Evolutionary conservation across 2,113 vertebrate genomes (phyloP).

Genomic region (Callorhinus ursinus): DNA sequence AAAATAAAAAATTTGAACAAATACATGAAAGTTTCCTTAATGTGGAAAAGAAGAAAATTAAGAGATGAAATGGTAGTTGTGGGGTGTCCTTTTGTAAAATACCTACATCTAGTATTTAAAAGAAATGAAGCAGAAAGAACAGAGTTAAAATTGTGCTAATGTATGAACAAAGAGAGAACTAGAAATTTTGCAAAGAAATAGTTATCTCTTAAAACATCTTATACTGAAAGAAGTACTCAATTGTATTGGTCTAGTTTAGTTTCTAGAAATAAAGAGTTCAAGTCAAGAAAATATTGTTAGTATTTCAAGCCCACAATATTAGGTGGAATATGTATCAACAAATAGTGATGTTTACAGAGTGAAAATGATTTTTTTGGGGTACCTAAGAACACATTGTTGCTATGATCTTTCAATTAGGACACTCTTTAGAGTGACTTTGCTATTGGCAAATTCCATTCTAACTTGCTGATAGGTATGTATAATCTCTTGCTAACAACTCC

Average conservation of each 20-base stretch:
- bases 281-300: not conserved
- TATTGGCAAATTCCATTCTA: not conserved
- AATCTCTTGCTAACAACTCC: not conserved
- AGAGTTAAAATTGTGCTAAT: not conserved
- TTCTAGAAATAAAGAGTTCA: conserved; percentile 2
- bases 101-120: not conserved
- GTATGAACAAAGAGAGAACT: not conserved
- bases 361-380: not conserved
- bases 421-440: not conserved
- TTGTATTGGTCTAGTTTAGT: conserved; percentile 1
- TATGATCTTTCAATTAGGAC: not conserved
- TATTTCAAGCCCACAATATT: not conserved
- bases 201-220: not conserved
- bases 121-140: not conserved
- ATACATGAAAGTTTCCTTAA: not conserved
- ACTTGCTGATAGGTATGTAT: not conserved
- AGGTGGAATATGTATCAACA: not conserved
- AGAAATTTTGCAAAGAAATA: not conserved
- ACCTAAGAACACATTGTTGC: not conserved
- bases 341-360: not conserved
- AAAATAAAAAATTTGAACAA: not conserved
- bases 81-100: not conserved
- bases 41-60: not conserved
- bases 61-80: no score
- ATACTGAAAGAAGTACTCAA: not conserved